Percentiles rank a stretch among this genome's conserved stretches.
Conservation (phyloP, 2,797 vertebrate species). For the Trichosurus vulpecula region DNA sequence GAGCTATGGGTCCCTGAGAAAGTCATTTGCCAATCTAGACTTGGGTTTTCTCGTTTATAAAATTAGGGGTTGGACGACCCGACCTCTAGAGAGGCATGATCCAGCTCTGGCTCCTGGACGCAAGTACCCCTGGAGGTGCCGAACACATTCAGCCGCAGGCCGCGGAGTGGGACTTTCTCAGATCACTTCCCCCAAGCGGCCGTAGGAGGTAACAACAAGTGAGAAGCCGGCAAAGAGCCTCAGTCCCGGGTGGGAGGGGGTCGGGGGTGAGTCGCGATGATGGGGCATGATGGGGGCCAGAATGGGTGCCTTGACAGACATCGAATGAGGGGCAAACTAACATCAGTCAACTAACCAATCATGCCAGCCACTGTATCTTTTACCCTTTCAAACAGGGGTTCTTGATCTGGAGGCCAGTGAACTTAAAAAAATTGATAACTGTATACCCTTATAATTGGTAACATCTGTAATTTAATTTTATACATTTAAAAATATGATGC, state of each 20-base stretch:
- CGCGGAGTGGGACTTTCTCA: background rate
- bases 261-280: background rate
- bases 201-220: background rate
- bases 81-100: background rate
- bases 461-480: background rate
- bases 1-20: too few species aligned
- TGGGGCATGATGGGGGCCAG: background rate
- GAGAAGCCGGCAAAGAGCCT: background rate
- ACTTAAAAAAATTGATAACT: background rate
- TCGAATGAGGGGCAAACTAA: background rate
- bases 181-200: background rate
- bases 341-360: too few species aligned
- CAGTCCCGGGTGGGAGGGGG: background rate
- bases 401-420: background rate
- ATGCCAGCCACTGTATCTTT: background rate
- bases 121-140: background rate
- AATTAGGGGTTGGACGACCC: background rate
- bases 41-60: background rate
- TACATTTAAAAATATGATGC: background rate
- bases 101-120: background rate
- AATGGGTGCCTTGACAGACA: background rate
- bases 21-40: background rate
- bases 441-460: background rate
- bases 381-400: background rate
- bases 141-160: background rate